Conservation (phyloP, 2,797 vertebrate genomes). For the Crypturellus tataupa region DNA sequence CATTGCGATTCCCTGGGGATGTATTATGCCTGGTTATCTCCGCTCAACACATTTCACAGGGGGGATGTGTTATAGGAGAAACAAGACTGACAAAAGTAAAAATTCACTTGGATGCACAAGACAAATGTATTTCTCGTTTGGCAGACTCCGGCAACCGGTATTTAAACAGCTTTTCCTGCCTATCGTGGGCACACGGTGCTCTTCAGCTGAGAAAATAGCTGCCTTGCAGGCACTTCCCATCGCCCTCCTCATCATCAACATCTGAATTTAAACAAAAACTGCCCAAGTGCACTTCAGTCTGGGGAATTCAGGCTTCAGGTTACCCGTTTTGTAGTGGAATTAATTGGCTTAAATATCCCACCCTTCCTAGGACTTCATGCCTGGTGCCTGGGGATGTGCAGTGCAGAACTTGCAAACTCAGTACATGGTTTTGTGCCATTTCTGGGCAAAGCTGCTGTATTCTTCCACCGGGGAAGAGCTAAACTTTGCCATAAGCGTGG, state of each 20-base stretch:
- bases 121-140: constrained; percentile 31
- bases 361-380: background rate
- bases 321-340: accelerated
- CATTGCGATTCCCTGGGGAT: background rate
- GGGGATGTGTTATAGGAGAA: background rate
- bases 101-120: constrained; percentile 26
- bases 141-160: constrained; percentile 14
- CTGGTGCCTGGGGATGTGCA: too few species aligned
- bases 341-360: background rate
- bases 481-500: accelerated
- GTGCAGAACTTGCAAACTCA: too few species aligned
- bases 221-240: background rate
- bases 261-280: background rate
- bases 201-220: background rate
- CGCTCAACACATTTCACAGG: constrained; percentile 16
- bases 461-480: background rate
- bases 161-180: constrained; percentile 35
- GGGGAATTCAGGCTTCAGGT: background rate
- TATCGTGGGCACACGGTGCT: background rate
- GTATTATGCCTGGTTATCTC: constrained; percentile 29
- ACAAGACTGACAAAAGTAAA: constrained; percentile 50
- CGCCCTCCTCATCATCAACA: background rate
- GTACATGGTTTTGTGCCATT: background rate
- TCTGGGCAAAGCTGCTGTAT: background rate
- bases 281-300: background rate